These are phyloP conservation scores for Synodontis membranacea DNA, from an alignment of 2,113 vertebrate species.

Conservation along the genomic window DNA sequence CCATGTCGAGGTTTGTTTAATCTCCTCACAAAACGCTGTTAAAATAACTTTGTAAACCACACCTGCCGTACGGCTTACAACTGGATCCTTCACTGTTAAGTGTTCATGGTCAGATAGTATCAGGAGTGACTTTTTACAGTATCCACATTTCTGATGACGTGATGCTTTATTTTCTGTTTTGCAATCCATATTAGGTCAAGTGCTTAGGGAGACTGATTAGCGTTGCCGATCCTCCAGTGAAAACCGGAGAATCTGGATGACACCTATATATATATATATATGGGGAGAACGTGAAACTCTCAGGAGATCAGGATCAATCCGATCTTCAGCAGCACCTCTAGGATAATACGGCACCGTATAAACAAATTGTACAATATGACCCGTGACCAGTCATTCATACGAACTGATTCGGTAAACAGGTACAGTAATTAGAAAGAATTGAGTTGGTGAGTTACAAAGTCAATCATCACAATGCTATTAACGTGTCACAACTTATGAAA, in stretches of 20 bases:
- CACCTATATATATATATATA: not conserved
- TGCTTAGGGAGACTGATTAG: not conserved
- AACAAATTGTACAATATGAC: too few species aligned
- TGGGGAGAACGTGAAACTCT: not conserved
- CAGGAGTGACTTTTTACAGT: conserved; percentile 14
- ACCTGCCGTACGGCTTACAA: not conserved
- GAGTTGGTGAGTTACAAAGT: not conserved
- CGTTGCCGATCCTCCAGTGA: too few species aligned
- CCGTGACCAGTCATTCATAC: not conserved
- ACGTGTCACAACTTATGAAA: not conserved
- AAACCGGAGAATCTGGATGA: not conserved
- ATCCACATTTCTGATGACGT: conserved; percentile 28
- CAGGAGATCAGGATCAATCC: too few species aligned
- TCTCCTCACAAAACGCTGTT: not conserved
- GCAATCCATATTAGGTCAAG: conserved; percentile 26
- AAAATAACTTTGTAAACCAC: conserved; percentile 8
- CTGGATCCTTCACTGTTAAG: not conserved
- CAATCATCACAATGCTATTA: not conserved
- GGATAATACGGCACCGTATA: not conserved
- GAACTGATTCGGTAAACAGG: not conserved
- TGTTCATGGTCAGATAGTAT: conserved; percentile 18
- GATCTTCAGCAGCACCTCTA: too few species aligned
- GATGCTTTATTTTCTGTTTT: conserved; percentile 26
- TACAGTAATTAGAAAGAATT: not conserved
- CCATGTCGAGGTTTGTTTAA: not conserved